Conservation (phyloP, 2,797 vertebrate species). For the Girardinus metallicus region DNA sequence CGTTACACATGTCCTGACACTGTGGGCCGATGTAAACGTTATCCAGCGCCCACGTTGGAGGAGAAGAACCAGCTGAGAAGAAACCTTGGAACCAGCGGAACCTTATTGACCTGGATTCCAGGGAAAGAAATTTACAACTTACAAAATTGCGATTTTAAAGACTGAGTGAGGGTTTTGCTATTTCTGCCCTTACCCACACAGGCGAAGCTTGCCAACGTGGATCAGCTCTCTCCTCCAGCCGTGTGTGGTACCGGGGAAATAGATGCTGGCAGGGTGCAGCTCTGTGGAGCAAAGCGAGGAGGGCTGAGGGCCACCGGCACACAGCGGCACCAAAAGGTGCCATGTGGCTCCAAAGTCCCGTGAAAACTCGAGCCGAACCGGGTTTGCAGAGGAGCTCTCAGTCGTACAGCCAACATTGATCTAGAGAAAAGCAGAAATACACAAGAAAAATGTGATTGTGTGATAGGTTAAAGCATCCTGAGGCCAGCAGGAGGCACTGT, state of each 20-base stretch:
- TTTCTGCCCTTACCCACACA: conserved; percentile 89
- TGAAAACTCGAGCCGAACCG: conserved; percentile 94
- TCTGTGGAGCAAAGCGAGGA: conserved; percentile 95
- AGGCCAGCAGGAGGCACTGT: no score
- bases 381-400: conserved; percentile 90
- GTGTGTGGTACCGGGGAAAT: conserved; percentile 92
- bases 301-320: conserved; percentile 89
- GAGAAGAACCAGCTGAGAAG: conserved; percentile 87
- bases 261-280: conserved; percentile 94
- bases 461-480: no score
- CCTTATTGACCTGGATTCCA: conserved; percentile 85
- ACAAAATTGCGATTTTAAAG: background rate
- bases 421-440: conserved; percentile 59
- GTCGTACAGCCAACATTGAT: conserved; percentile 96
- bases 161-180: background rate
- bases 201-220: conserved; percentile 92
- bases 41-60: conserved; percentile 96
- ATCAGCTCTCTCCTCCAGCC: conserved; percentile 96
- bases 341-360: conserved; percentile 96
- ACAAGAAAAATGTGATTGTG: background rate
- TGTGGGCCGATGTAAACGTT: conserved; percentile 95
- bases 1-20: conserved; percentile 96
- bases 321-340: conserved; percentile 95
- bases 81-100: conserved; percentile 99
- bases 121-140: background rate